Conservation (phyloP, 2,113 vertebrate species). For the Pseudorectes ferrugineus region DNA sequence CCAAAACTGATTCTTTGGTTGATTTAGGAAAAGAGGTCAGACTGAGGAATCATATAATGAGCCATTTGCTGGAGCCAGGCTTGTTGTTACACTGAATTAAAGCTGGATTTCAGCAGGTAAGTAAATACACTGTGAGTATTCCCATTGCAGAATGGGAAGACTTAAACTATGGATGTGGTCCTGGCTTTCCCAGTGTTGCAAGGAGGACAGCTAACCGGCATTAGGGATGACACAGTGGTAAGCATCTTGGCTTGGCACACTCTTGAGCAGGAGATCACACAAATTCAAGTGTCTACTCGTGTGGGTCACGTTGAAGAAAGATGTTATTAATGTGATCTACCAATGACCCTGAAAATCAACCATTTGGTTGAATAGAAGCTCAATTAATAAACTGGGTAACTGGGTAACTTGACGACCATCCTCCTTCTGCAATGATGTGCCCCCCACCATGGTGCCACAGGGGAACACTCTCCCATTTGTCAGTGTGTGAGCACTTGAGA, state of each 20-base stretch:
- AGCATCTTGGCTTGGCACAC: neutral
- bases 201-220: neutral
- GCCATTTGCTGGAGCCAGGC: neutral
- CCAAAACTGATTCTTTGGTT: neutral
- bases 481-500: neutral
- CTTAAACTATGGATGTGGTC: neutral
- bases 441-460: neutral
- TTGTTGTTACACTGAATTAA: neutral
- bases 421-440: accelerated
- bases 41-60: neutral
- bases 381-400: neutral
- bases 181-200: neutral
- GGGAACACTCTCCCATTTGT: neutral
- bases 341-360: neutral
- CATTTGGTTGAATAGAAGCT: neutral
- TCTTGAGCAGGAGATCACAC: neutral
- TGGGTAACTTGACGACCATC: neutral
- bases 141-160: neutral
- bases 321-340: neutral
- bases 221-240: neutral
- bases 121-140: neutral
- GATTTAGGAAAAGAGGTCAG: neutral
- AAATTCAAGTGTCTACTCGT: neutral
- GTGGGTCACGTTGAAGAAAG: neutral
- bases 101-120: neutral